Evolutionary conservation across 2,113 vertebrate species (phyloP).

Genomic region (Nannospalax galili): DNA sequence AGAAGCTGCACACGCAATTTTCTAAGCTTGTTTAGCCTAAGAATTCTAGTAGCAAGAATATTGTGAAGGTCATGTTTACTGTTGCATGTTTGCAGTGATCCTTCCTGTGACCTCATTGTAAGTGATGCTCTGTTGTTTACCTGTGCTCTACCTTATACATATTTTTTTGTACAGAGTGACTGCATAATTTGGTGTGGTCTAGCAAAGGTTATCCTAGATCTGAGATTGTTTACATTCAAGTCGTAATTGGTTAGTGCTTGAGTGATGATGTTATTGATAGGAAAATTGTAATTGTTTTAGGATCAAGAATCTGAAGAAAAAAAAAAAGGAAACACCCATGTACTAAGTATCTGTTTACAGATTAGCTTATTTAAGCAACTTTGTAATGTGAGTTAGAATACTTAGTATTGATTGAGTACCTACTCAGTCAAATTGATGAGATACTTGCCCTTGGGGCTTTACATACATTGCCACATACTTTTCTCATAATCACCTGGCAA

Average conservation of each 20-base stretch:
- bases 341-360: neutral
- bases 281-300: conserved; percentile 30
- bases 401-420: neutral
- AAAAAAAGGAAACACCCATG: neutral
- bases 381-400: neutral
- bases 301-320: neutral
- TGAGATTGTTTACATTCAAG: neutral
- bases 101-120: neutral
- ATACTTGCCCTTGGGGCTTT: neutral
- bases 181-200: neutral
- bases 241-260: neutral
- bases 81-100: neutral
- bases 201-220: neutral
- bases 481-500: neutral
- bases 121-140: neutral
- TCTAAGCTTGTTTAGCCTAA: conserved; percentile 4
- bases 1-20: neutral
- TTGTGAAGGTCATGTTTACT: neutral
- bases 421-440: neutral
- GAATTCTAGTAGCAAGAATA: conserved; percentile 20
- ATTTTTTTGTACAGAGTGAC: neutral
- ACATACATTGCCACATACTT: neutral
- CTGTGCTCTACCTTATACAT: neutral
- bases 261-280: neutral
- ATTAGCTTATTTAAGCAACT: neutral